phyloP scores from a whole-genome alignment of 1,140 invertebrate genomes.

The Temnothorax longispinosus region DNA sequence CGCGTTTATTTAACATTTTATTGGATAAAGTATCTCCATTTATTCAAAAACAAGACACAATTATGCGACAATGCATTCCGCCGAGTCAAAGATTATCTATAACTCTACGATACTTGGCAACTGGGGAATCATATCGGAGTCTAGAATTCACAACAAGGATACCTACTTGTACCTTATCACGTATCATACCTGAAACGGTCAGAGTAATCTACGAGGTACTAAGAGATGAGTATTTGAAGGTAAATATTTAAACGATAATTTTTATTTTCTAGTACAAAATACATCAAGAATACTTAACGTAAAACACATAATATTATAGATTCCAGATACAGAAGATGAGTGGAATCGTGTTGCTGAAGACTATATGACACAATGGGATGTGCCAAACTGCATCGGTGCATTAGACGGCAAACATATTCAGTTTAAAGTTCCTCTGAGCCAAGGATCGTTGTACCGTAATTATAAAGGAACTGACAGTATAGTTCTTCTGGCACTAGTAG shows the following conservation, averaged over 20 bases:
- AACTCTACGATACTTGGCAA: background rate
- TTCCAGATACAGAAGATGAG: background rate
- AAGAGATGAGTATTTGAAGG: background rate
- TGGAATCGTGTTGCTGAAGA: slow-evolving; percentile 5
- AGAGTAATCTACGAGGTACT: slow-evolving; percentile 4
- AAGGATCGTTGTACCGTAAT: background rate
- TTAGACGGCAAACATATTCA: background rate
- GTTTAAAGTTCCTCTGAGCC: background rate
- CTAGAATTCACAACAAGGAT: slow-evolving; percentile 2
- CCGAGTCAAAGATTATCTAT: slow-evolving; percentile 1
- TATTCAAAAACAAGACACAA: slow-evolving; percentile 12
- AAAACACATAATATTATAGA: background rate
- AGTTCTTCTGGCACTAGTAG: no score
- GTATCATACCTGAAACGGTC: background rate
- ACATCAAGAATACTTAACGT: background rate
- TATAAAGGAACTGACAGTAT: no score
- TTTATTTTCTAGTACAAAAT: background rate
- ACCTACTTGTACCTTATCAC: slow-evolving; percentile 15
- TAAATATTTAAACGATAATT: slow-evolving; percentile 1
- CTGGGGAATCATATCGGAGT: background rate
- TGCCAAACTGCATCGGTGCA: background rate
- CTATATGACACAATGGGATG: background rate
- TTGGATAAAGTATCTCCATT: background rate
- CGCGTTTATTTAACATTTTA: background rate
- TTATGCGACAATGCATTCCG: slow-evolving; percentile 1